Evolutionary conservation across 2,888 invertebrate genomes (phyloP).

Genomic region (Hemaris fuciformis): DNA sequence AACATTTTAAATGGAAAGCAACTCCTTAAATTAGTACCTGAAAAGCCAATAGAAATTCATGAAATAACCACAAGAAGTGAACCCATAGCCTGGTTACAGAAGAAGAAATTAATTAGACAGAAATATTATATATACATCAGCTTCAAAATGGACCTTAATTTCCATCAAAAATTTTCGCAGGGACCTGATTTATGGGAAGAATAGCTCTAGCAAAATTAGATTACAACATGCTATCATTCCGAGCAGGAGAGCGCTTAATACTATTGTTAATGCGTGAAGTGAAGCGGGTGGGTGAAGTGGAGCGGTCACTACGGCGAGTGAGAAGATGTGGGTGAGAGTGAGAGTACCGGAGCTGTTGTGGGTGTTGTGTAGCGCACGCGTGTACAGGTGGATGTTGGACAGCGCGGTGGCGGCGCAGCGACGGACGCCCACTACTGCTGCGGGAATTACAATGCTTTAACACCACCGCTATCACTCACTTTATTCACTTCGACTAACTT

Average conservation of each 20-base stretch:
- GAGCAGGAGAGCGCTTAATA: neutral
- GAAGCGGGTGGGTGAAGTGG: neutral
- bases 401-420: constrained; percentile 78
- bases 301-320: neutral
- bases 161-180: no score
- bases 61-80: neutral
- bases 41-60: no score
- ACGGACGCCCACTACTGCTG: constrained; percentile 8
- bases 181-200: no score
- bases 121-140: no score
- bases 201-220: no score
- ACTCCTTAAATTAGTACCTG: no score
- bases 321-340: constrained; percentile 19
- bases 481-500: no score
- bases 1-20: neutral
- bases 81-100: no score
- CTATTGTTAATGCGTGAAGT: neutral
- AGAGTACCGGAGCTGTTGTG: constrained; percentile 44
- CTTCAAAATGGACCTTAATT: no score
- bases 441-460: neutral
- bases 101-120: no score
- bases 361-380: constrained; percentile 76
- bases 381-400: constrained; percentile 84
- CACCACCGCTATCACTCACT: neutral
- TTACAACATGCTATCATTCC: no score